Conservation (phyloP, 2,113 vertebrate genomes). For the Silurus meridionalis region DNA sequence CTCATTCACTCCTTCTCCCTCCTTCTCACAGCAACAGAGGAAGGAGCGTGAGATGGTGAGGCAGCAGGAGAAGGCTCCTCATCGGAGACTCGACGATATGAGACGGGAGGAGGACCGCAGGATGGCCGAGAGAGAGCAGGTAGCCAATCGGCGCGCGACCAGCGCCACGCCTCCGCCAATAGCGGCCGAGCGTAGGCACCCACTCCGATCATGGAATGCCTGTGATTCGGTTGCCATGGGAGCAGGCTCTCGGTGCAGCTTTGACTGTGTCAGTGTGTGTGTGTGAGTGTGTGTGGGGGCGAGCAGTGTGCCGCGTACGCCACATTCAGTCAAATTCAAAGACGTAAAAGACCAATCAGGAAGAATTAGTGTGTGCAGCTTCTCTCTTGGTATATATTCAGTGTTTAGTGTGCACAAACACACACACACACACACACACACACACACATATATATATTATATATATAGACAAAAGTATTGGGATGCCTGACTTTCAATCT, state of each 20-base stretch:
- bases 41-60: slow-evolving; percentile 87
- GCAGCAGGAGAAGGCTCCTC: slow-evolving; percentile 89
- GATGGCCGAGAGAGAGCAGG: slow-evolving; percentile 89
- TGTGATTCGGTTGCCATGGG: slow-evolving; percentile 76
- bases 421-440: not conserved
- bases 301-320: slow-evolving; percentile 61
- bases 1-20: slow-evolving; percentile 1
- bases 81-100: slow-evolving; percentile 84
- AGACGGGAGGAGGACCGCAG: slow-evolving; percentile 86
- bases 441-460: not conserved
- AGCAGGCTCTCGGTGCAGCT: slow-evolving; percentile 70
- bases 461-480: no score
- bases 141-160: slow-evolving; percentile 65
- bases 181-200: slow-evolving; percentile 53
- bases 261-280: slow-evolving; percentile 57
- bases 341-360: slow-evolving; percentile 48
- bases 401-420: not conserved
- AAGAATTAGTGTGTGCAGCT: slow-evolving; percentile 35
- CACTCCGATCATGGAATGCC: slow-evolving; percentile 72
- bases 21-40: slow-evolving; percentile 82
- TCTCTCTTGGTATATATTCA: not conserved
- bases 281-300: slow-evolving; percentile 73
- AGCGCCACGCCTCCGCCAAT: slow-evolving; percentile 56
- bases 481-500: no score
- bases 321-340: slow-evolving; percentile 57